Percentiles rank a stretch among this genome's conserved stretches.
phyloP scores from a whole-genome alignment of 2,797 vertebrate species.

The Coracias cyanogaster region DNA sequence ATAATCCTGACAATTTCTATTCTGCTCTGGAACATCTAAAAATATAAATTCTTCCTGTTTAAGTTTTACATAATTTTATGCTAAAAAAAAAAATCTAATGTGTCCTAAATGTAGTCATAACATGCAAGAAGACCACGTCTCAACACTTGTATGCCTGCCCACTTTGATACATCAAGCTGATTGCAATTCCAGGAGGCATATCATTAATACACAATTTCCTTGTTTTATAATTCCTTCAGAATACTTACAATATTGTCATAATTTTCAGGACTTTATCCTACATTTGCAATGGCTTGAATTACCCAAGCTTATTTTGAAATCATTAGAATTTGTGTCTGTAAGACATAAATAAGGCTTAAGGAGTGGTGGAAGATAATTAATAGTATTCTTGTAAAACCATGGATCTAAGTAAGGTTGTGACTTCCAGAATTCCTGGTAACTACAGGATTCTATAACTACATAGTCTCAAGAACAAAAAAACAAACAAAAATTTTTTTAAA shows the following conservation, averaged over 20 bases:
- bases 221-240: neutral
- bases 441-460: neutral
- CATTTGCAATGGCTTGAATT: neutral
- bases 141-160: neutral
- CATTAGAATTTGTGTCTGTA: neutral
- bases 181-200: neutral
- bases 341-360: neutral
- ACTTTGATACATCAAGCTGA: neutral
- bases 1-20: neutral
- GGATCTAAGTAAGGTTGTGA: neutral
- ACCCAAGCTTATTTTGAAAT: neutral
- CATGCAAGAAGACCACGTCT: neutral
- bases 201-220: neutral
- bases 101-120: neutral
- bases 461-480: neutral
- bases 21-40: neutral
- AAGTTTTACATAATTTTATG: neutral
- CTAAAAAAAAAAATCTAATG: neutral
- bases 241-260: neutral
- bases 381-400: neutral
- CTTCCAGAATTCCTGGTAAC: neutral
- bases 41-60: neutral
- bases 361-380: neutral
- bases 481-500: neutral
- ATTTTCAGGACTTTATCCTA: neutral